Evolutionary conservation across 2,888 invertebrate genomes (phyloP).

Genomic region (Tetropium fuscum): DNA sequence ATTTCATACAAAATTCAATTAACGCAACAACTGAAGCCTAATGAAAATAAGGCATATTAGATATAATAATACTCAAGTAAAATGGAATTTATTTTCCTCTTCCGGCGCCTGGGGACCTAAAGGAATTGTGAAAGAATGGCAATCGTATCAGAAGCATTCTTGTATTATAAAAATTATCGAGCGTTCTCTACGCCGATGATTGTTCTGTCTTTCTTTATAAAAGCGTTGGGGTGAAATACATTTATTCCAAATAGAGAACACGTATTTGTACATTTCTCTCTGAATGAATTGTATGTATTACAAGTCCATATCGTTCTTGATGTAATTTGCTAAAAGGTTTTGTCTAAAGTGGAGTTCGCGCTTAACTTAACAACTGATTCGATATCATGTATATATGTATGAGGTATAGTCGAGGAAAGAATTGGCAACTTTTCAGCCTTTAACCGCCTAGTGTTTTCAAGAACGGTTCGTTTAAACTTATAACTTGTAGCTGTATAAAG

Average conservation of each 20-base stretch:
- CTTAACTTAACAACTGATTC: conserved; percentile 67
- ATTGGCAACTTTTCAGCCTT: conserved; percentile 19
- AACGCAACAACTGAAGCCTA: background rate
- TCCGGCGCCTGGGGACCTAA: background rate
- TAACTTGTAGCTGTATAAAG: too few species aligned
- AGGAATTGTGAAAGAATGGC: conserved; percentile 1
- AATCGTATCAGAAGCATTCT: conserved; percentile 2
- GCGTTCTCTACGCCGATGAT: conserved; percentile 7
- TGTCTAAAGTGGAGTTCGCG: conserved; percentile 66
- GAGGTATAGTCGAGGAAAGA: conserved; percentile 51
- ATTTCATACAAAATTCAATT: too few species aligned
- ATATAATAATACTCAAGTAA: background rate
- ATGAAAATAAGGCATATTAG: background rate
- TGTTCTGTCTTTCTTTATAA: conserved; percentile 11
- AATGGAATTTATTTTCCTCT: background rate
- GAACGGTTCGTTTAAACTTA: background rate
- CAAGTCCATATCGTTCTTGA: conserved; percentile 53
- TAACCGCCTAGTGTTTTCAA: conserved; percentile 10
- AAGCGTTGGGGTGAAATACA: conserved; percentile 38
- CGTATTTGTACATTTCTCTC: conserved; percentile 48
- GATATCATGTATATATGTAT: conserved; percentile 67
- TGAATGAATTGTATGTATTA: conserved; percentile 60
- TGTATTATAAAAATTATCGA: conserved; percentile 8
- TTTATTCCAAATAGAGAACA: conserved; percentile 46
- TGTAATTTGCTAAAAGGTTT: conserved; percentile 68